Conservation (phyloP, 2,888 invertebrate genomes). For the Torymus texanus region DNA sequence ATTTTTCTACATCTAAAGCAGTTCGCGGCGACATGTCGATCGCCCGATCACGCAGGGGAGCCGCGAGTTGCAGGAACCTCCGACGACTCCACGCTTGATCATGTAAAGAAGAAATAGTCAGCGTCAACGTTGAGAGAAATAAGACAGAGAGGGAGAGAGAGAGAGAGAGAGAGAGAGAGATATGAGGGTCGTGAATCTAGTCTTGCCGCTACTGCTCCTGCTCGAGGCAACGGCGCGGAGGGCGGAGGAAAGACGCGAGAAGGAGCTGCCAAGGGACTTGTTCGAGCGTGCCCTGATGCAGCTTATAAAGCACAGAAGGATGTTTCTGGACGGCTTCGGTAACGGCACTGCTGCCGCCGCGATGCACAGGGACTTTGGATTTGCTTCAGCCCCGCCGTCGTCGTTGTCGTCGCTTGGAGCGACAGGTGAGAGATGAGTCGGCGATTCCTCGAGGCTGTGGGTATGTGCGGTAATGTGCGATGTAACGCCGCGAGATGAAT, state of each 20-base stretch:
- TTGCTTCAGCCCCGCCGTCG: background rate
- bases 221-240: constrained; percentile 20
- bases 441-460: too few relatives aligned
- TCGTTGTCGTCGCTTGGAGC: background rate
- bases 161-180: constrained; percentile 36
- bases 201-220: constrained; percentile 61
- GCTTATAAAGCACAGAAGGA: constrained; percentile 27
- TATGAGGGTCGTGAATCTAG: constrained; percentile 64
- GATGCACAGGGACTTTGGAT: constrained; percentile 8
- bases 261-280: constrained; percentile 4
- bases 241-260: background rate
- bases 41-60: too few relatives aligned
- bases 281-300: constrained; percentile 31
- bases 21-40: too few relatives aligned
- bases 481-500: too few relatives aligned
- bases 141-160: constrained; percentile 42
- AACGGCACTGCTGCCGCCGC: constrained; percentile 37
- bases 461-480: too few relatives aligned
- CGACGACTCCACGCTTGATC: constrained; percentile 4
- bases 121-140: constrained; percentile 28
- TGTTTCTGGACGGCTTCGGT: constrained; percentile 42
- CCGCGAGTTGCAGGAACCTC: background rate
- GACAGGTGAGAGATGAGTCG: constrained; percentile 28
- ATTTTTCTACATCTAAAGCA: constrained; percentile 23
- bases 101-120: constrained; percentile 23